These are phyloP conservation scores for Alitta virens DNA, from an alignment of 2,888 invertebrate species.

Conservation along the genomic window DNA sequence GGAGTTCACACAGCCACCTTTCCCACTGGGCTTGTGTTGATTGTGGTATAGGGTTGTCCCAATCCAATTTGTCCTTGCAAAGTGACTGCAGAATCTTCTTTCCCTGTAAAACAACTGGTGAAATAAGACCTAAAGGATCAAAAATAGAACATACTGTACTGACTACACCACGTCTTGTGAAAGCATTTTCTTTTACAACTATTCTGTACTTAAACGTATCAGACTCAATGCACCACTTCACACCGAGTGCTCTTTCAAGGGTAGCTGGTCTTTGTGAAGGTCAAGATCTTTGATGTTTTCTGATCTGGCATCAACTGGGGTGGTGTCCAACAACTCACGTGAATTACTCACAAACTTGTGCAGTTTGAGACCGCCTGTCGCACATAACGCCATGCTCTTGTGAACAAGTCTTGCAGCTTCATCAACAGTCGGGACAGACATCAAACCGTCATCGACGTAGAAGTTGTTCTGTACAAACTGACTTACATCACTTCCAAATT, in stretches of 20 bases:
- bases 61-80: conserved; percentile 23
- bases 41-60: conserved; percentile 32
- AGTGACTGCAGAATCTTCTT: conserved; percentile 30
- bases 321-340: conserved; percentile 23
- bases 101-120: no score
- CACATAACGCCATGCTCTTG: conserved; percentile 9
- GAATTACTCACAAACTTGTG: conserved; percentile 28
- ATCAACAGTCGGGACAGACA: conserved; percentile 2
- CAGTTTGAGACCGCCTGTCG: conserved; percentile 23
- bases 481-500: conserved; percentile 10
- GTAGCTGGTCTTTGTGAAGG: no score
- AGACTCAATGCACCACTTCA: no score
- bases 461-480: conserved; percentile 20
- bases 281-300: no score
- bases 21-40: conserved; percentile 22
- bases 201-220: no score
- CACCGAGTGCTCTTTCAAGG: no score
- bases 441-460: conserved; percentile 28
- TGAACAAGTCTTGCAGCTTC: conserved; percentile 12
- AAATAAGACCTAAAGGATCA: no score
- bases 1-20: conserved; percentile 20
- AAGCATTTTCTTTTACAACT: no score
- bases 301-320: conserved; percentile 23
- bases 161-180: no score
- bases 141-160: no score